Evolutionary conservation across 2,888 invertebrate species (phyloP).

Genomic region (Acronicta leporina): DNA sequence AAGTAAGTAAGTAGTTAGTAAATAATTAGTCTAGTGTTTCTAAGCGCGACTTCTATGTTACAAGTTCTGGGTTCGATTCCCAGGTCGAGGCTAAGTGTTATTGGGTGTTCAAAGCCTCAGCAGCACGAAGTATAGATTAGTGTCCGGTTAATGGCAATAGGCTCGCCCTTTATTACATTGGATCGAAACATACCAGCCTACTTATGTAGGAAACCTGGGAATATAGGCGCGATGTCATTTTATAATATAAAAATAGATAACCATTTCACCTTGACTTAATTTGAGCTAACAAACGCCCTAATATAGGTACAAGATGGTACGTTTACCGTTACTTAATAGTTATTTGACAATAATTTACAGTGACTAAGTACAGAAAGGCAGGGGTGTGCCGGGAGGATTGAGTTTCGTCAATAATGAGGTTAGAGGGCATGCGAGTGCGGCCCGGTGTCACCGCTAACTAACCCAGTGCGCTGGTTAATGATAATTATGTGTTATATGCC

Average conservation of each 20-base stretch:
- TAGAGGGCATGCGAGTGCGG: conserved; percentile 63
- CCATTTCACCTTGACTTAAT: background rate
- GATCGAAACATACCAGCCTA: no score
- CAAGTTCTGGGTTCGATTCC: no score
- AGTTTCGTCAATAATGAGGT: conserved; percentile 76
- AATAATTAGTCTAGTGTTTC: no score
- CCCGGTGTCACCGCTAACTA: conserved; percentile 54
- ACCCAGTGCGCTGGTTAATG: conserved; percentile 30
- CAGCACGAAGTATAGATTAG: no score
- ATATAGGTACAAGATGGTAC: conserved; percentile 27
- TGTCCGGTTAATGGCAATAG: no score
- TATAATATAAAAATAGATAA: background rate
- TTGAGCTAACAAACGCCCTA: conserved; percentile 10
- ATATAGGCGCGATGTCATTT: no score
- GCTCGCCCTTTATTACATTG: no score
- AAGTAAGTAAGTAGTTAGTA: no score
- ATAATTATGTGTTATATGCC: conserved; percentile 43
- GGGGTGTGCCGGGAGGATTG: conserved; percentile 61
- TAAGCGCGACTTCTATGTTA: no score
- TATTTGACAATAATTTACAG: conserved; percentile 62
- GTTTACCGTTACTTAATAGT: conserved; percentile 56
- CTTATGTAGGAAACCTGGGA: no score
- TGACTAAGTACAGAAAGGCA: conserved; percentile 56
- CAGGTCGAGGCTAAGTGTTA: no score
- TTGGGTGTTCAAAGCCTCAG: no score